Evolutionary conservation across 2,888 invertebrate genomes (phyloP).

Genomic region (Nudaria mundana): DNA sequence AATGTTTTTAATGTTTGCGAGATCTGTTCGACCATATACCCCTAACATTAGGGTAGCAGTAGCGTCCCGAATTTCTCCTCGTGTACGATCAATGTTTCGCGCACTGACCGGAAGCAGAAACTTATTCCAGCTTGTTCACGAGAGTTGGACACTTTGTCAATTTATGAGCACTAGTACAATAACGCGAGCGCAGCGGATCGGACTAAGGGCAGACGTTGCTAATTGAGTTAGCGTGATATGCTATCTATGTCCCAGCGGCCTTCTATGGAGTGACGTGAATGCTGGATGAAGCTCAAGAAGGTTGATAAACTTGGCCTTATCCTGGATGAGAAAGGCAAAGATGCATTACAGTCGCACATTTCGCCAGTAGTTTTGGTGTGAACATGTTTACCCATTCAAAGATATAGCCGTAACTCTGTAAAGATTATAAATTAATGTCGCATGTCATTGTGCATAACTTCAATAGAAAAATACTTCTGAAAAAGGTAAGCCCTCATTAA

Average conservation of each 20-base stretch:
- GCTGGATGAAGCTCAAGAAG: not conserved
- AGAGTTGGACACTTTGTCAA: conserved; percentile 80
- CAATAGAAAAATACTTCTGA: too few relatives aligned
- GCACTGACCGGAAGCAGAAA: conserved; percentile 78
- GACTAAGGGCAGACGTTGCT: conserved; percentile 61
- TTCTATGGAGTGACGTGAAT: conserved; percentile 5
- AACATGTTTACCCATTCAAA: too few relatives aligned
- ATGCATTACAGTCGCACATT: too few relatives aligned
- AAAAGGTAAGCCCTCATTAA: too few relatives aligned
- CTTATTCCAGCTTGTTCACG: conserved; percentile 73
- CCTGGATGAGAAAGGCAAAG: too few relatives aligned
- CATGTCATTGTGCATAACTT: too few relatives aligned
- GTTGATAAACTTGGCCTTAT: not conserved
- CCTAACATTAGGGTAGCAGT: conserved; percentile 8
- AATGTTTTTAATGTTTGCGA: too few relatives aligned
- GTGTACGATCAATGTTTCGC: conserved; percentile 51
- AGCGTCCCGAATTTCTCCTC: conserved; percentile 19
- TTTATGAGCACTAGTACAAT: conserved; percentile 69
- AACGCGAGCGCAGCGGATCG: conserved; percentile 48
- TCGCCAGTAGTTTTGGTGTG: too few relatives aligned
- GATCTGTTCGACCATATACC: too few relatives aligned
- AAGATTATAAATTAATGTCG: too few relatives aligned
- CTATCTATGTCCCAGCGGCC: conserved; percentile 26
- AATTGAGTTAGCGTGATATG: conserved; percentile 58
- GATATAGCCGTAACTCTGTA: too few relatives aligned